Evolutionary conservation across 2,113 vertebrate species (phyloP), one percentile per base, ranked within the genome.

Genomic region (Blennius ocellaris): DNA sequence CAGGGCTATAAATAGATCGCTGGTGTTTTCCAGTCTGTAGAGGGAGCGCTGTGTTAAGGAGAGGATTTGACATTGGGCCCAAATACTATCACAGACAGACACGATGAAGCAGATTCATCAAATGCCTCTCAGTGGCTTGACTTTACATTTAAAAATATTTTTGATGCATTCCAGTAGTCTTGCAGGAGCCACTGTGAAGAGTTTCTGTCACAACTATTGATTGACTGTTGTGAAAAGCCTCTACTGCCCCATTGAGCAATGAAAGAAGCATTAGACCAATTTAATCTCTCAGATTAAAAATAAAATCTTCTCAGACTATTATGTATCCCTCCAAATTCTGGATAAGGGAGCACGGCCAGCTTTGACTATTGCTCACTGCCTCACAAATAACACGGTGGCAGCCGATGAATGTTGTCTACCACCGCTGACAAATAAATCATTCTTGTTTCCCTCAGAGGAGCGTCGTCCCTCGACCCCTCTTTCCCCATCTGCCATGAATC

Each of bases 1-100:
- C 36, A 54, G 17, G 48, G 49, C 67, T 90, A 87, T 74, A 84
- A 87, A 88, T 88, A 87, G 47, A 16, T 66, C 51, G 51, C 48
- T 50, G 49, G 56, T 76, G 70, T 82, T 87, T 83, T 85, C 60
- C 72, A 76, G 51, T 71, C 40, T 66, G 49, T 7, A 6, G 16
- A 65, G 38, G 48, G 37, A 63, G 60, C 61, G 51, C 63, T 76
- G 52, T 7, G 68, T 58, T 50, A 60, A 61, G 52, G 40, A 16
- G 40, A 60, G n/a, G 39, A 65, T 64, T 57, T 54, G 16, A 74
- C 41, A 41, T 17, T 1, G 48, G 15, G 58, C 43, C 54, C n/a
- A 48, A 64, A 69, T 57, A 61, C 3, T n/a, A 9, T 12, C 38
- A 50, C 2, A 48, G 17, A 61, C 8, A 37, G n/a, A n/a, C n/a